Percentiles rank a stretch among this genome's conserved stretches.
These are phyloP conservation scores for Psammodynastes pulverulentus DNA, from an alignment of 2,113 vertebrate genomes.

Conservation along the genomic window DNA sequence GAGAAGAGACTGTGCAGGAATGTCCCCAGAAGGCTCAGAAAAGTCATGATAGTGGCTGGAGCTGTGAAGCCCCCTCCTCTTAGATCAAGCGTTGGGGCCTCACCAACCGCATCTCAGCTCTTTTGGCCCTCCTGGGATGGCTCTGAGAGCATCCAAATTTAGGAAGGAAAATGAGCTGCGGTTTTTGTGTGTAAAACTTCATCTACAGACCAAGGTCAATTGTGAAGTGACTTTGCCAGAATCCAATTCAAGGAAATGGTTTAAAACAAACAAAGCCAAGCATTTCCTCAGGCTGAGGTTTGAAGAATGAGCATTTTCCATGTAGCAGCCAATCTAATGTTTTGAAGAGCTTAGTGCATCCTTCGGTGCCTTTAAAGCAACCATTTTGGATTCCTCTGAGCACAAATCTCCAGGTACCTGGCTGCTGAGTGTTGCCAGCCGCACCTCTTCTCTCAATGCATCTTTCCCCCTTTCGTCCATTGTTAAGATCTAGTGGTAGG, in stretches of 20 bases:
- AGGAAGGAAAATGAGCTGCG: constrained; percentile 30
- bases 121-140: not conserved
- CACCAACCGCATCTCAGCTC: not conserved
- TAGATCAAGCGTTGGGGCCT: not conserved
- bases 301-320: constrained; percentile 35
- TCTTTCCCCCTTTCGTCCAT: not conserved
- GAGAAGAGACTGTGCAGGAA: not conserved
- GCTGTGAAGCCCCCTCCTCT: not conserved
- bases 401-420: constrained; percentile 1
- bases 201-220: not conserved
- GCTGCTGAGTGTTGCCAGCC: not conserved
- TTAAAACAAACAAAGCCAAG: constrained; percentile 56
- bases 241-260: not conserved
- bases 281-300: constrained; percentile 40
- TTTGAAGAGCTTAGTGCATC: constrained; percentile 49
- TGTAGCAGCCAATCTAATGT: constrained; percentile 39
- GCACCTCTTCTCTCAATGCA: not conserved
- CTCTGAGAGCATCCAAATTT: not conserved
- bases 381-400: not conserved
- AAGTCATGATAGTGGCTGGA: not conserved
- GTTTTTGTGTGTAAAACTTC: constrained; percentile 5
- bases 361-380: constrained; percentile 6
- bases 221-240: not conserved
- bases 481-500: not conserved
- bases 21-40: not conserved